Percentiles rank a stretch among this genome's conserved stretches.
Conservation (phyloP, 2,113 vertebrate genomes). For the Kryptolebias marmoratus region DNA sequence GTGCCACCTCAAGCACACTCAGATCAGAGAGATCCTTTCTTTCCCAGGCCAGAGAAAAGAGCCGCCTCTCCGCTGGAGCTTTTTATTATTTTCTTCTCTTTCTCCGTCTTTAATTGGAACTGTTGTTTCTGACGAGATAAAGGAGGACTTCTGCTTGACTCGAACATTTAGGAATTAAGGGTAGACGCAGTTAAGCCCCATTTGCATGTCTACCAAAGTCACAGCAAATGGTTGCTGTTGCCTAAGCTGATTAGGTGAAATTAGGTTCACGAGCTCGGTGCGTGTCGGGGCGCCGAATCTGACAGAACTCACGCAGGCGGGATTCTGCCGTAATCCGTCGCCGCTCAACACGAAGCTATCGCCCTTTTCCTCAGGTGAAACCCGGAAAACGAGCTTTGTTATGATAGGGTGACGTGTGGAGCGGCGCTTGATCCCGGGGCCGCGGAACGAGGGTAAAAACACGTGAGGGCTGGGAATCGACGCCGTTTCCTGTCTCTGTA, state of each 20-base stretch:
- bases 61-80: constrained; percentile 65
- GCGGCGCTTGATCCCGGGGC: neutral
- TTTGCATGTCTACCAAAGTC: constrained; percentile 80
- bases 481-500: no score
- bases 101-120: constrained; percentile 63
- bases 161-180: constrained; percentile 79
- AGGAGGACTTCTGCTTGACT: constrained; percentile 73
- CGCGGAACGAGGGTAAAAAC: no score
- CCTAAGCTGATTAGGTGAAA: constrained; percentile 85
- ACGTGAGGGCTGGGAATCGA: neutral
- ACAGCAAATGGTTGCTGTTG: constrained; percentile 80
- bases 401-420: constrained; percentile 24
- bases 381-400: constrained; percentile 41
- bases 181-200: constrained; percentile 79
- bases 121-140: constrained; percentile 79
- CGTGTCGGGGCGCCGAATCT: constrained; percentile 78
- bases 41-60: constrained; percentile 67
- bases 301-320: constrained; percentile 76
- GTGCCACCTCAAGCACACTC: constrained; percentile 82
- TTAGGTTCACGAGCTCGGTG: constrained; percentile 78
- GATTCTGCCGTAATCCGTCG: constrained; percentile 70
- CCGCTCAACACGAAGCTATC: constrained; percentile 66
- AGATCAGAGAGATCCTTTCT: constrained; percentile 79
- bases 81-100: constrained; percentile 28
- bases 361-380: constrained; percentile 29